These are phyloP conservation scores for Tonatia bakeri DNA, from an alignment of 2,113 vertebrate genomes.

Conservation along the genomic window DNA sequence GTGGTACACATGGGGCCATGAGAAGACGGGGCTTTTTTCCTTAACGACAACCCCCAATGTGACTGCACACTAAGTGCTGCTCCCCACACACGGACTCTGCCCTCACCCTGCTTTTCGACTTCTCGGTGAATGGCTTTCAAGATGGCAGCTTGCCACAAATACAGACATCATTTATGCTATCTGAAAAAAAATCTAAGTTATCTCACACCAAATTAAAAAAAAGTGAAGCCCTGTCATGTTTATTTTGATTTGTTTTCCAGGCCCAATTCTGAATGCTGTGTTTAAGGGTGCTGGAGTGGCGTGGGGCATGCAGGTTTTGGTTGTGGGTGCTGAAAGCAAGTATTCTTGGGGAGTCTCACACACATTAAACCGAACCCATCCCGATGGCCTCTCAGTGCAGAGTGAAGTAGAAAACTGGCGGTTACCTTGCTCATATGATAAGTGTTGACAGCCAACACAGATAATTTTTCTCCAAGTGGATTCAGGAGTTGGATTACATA, in stretches of 20 bases:
- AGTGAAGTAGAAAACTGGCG: background rate
- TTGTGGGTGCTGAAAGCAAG: background rate
- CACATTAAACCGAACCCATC: background rate
- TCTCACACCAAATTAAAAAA: background rate
- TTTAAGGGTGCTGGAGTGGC: background rate
- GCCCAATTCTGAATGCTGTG: background rate
- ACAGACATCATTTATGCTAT: background rate
- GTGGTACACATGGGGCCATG: slow-evolving; percentile 62
- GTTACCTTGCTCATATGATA: background rate
- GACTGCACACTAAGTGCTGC: background rate
- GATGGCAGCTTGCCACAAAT: background rate
- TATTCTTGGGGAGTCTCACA: background rate
- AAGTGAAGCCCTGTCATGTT: background rate
- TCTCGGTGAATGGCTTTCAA: background rate
- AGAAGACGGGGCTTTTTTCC: slow-evolving; percentile 62
- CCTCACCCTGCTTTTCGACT: background rate
- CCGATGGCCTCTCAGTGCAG: background rate
- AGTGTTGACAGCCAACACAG: slow-evolving; percentile 24
- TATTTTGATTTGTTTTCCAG: background rate
- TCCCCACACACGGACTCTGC: no score
- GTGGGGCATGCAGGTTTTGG: background rate
- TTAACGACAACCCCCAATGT: slow-evolving; percentile 18
- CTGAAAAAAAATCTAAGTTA: background rate
- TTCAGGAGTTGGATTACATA: slow-evolving; percentile 30
- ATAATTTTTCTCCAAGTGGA: slow-evolving; percentile 39